Conservation (phyloP, 2,888 invertebrate genomes). For the Cheilosia grossa region DNA sequence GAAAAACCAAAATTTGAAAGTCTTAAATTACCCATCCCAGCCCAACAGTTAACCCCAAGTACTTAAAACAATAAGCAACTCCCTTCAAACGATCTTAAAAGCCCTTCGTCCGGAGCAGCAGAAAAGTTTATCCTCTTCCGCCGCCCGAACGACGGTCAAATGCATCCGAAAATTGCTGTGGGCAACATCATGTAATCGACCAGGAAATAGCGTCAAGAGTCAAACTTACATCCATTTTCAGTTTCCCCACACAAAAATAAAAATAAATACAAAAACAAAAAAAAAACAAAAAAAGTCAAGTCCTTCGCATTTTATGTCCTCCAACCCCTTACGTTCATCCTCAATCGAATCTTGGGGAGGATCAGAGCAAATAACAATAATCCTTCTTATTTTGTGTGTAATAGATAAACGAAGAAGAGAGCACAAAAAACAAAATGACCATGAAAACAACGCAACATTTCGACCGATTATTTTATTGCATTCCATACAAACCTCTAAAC, state of each 20-base stretch:
- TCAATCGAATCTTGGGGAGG: conserved; percentile 51
- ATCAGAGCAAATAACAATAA: conserved; percentile 71
- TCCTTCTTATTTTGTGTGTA: conserved; percentile 70
- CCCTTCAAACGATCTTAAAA: conserved; percentile 58
- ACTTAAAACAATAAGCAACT: conserved; percentile 70
- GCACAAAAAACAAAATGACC: conserved; percentile 17
- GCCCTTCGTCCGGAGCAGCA: conserved; percentile 36
- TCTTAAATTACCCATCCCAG: conserved; percentile 52
- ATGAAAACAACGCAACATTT: conserved; percentile 51
- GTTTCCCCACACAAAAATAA: conserved; percentile 18
- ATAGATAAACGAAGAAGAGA: conserved; percentile 55
- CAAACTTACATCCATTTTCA: conserved; percentile 60
- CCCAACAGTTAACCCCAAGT: conserved; percentile 33
- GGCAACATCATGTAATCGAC: conserved; percentile 72
- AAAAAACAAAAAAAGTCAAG: conserved; percentile 10
- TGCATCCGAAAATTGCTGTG: conserved; percentile 69
- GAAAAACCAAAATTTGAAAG: conserved; percentile 23
- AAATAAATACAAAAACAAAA: not conserved
- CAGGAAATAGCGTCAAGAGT: conserved; percentile 70
- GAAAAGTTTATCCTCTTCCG: conserved; percentile 46
- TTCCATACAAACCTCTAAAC: conserved; percentile 69
- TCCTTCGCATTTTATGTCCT: conserved; percentile 8
- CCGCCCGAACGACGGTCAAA: conserved; percentile 53
- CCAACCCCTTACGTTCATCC: conserved; percentile 25
- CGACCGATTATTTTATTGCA: conserved; percentile 73